These are phyloP conservation scores for Athrips mouffetella DNA, from an alignment of 2,888 invertebrate genomes.

Conservation along the genomic window DNA sequence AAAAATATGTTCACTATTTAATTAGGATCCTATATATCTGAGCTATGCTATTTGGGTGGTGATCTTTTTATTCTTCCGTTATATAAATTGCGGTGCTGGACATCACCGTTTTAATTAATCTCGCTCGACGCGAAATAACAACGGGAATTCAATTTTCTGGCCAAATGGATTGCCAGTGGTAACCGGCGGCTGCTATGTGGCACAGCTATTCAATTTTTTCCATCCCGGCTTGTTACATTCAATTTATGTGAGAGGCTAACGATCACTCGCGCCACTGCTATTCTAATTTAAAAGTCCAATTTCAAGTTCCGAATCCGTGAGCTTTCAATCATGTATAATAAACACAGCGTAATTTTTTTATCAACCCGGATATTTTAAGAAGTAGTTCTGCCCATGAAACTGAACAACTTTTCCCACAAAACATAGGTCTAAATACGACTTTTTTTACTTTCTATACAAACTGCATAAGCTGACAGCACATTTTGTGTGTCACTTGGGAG, in stretches of 20 bases:
- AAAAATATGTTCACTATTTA: too few species aligned
- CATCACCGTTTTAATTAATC: conserved; percentile 52
- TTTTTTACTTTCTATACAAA: too few species aligned
- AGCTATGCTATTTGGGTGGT: not conserved
- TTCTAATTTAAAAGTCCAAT: conserved; percentile 9
- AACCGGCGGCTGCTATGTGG: conserved; percentile 36
- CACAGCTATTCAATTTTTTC: conserved; percentile 30
- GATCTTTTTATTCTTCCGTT: conserved; percentile 5
- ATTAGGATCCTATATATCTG: too few species aligned
- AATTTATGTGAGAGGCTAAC: conserved; percentile 24
- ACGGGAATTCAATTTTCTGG: conserved; percentile 61
- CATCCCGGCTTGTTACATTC: conserved; percentile 27
- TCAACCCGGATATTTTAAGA: too few species aligned
- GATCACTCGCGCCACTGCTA: not conserved
- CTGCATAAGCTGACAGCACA: too few species aligned
- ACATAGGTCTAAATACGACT: too few species aligned
- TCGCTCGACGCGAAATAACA: conserved; percentile 46
- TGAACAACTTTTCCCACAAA: too few species aligned
- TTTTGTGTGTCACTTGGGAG: too few species aligned
- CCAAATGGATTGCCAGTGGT: conserved; percentile 47
- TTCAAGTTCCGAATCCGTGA: not conserved
- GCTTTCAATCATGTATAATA: too few species aligned
- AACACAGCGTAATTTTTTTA: too few species aligned
- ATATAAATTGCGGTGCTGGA: conserved; percentile 31
- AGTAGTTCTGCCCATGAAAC: too few species aligned